A percentile compares a stretch with the other conserved stretches of the same genome.
Conservation (phyloP, 2,888 invertebrate species). For the Eupithecia abbreviata region DNA sequence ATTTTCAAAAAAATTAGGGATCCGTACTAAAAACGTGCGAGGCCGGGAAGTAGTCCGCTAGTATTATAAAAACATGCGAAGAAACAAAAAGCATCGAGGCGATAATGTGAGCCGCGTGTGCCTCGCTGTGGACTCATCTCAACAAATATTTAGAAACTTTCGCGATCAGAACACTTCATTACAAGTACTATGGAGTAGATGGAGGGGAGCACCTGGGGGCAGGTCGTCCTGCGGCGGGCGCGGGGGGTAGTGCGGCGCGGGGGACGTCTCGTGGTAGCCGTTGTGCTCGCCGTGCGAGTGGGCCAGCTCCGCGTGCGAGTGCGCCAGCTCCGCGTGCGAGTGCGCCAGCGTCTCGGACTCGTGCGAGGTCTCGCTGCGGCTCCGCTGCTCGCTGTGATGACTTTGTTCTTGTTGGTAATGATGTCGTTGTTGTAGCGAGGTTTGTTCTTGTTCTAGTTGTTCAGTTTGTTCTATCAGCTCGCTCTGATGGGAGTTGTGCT, state of each 20-base stretch:
- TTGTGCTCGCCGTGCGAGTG: constrained; percentile 7
- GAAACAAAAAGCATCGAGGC: too few species aligned
- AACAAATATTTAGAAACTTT: too few species aligned
- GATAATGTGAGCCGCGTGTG: too few species aligned
- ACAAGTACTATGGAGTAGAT: too few species aligned
- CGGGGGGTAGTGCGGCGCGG: not conserved
- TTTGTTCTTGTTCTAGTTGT: not conserved
- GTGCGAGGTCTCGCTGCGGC: not conserved
- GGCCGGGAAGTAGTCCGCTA: too few species aligned
- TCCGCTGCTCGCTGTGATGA: not conserved
- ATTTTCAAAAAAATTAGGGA: too few species aligned
- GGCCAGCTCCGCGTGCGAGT: not conserved
- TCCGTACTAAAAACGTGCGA: too few species aligned
- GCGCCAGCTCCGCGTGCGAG: not conserved
- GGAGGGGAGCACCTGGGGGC: not conserved
- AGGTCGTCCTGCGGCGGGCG: not conserved
- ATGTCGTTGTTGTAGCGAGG: not conserved
- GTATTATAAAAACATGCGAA: too few species aligned
- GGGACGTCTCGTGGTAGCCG: constrained; percentile 3
- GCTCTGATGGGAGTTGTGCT: not conserved
- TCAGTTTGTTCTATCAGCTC: not conserved
- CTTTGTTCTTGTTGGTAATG: not conserved
- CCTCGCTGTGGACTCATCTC: too few species aligned
- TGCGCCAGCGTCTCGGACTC: not conserved
- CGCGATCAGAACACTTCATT: too few species aligned